Percentiles rank a stretch among this genome's conserved stretches.
Evolutionary conservation across 2,888 invertebrate species (phyloP).

Genomic region (Caenorhabditis sp.): DNA sequence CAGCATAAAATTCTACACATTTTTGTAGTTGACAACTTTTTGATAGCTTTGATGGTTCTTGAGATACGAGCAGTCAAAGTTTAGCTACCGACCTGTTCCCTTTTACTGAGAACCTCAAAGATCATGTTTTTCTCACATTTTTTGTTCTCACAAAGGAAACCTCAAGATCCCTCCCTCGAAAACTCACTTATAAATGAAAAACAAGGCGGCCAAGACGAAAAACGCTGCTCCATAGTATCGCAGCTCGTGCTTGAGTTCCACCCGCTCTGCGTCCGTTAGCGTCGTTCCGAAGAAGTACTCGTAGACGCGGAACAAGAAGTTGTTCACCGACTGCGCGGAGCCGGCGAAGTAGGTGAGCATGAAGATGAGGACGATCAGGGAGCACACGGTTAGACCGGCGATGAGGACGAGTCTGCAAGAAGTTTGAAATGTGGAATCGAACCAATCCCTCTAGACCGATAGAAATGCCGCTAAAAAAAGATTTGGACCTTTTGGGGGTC

Average conservation of each 20-base stretch:
- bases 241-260: constrained; percentile 66
- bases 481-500: not conserved
- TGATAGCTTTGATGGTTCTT: too few relatives aligned
- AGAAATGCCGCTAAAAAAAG: not conserved
- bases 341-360: constrained; percentile 74
- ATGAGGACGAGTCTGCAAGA: constrained; percentile 68
- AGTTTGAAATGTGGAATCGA: too few relatives aligned
- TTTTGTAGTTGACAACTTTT: too few relatives aligned
- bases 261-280: constrained; percentile 61
- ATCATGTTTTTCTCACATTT: constrained; percentile 8
- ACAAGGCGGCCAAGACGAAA: constrained; percentile 57
- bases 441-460: too few relatives aligned
- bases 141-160: too few relatives aligned
- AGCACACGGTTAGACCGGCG: constrained; percentile 70
- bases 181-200: constrained; percentile 66
- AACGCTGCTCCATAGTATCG: constrained; percentile 67
- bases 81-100: too few relatives aligned
- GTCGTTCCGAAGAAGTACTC: constrained; percentile 68
- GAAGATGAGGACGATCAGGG: constrained; percentile 65
- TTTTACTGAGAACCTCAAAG: not conserved
- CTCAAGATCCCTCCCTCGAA: not conserved
- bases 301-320: constrained; percentile 60
- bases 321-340: constrained; percentile 72
- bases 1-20: too few relatives aligned
- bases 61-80: too few relatives aligned